Evolutionary conservation across 2,888 invertebrate genomes (phyloP).

Genomic region (Halocaridina rubra): DNA sequence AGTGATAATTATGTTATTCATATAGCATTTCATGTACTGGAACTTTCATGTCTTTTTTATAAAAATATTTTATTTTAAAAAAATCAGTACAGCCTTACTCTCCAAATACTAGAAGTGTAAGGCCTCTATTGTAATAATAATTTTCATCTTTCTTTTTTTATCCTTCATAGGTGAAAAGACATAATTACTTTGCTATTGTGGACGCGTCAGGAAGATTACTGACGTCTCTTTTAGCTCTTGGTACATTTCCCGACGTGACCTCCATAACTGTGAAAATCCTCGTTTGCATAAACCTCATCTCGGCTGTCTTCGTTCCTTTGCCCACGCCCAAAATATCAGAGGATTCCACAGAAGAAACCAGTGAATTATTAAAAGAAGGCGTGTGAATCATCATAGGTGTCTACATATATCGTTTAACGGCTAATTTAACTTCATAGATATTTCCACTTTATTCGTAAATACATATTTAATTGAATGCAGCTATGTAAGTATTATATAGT

Average conservation of each 20-base stretch:
- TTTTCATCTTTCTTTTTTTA: background rate
- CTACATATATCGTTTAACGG: too few relatives aligned
- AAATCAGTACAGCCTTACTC: background rate
- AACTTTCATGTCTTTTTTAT: background rate
- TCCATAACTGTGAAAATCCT: slow-evolving; percentile 29
- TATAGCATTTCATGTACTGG: background rate
- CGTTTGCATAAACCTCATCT: slow-evolving; percentile 35
- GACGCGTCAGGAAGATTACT: slow-evolving; percentile 33
- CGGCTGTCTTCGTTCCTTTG: slow-evolving; percentile 46
- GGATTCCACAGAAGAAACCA: slow-evolving; percentile 10
- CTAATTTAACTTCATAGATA: too few relatives aligned
- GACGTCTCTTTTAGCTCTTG: slow-evolving; percentile 44
- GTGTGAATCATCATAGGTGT: too few relatives aligned
- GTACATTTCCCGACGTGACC: slow-evolving; percentile 38
- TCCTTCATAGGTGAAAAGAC: slow-evolving; percentile 27
- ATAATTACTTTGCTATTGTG: slow-evolving; percentile 29
- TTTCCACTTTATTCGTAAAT: too few relatives aligned
- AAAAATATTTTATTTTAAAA: background rate
- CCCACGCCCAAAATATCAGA: background rate
- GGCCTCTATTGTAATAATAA: background rate
- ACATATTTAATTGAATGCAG: too few relatives aligned
- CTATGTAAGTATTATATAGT: too few relatives aligned
- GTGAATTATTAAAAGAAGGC: slow-evolving; percentile 27
- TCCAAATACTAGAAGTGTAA: background rate
- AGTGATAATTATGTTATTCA: too few relatives aligned